These are phyloP conservation scores for Synergus japonicus DNA, from an alignment of 2,888 invertebrate genomes.

Conservation along the genomic window DNA sequence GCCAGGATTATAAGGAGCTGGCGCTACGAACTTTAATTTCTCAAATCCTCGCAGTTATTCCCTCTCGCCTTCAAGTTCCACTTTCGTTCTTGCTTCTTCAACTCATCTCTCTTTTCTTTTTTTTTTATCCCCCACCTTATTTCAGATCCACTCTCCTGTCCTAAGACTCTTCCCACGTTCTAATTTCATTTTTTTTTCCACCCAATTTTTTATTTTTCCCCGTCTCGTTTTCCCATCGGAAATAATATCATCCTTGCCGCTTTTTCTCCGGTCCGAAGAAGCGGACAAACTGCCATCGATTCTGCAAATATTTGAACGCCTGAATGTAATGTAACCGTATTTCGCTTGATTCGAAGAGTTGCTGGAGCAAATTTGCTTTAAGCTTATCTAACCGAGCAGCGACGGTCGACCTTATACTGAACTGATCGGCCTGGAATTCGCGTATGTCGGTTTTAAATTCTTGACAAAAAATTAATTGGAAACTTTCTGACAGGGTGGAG, in stretches of 20 bases:
- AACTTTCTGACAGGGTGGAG: neutral
- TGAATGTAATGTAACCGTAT: slow-evolving; percentile 56
- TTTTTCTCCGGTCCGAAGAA: slow-evolving; percentile 6
- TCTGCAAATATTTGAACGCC: slow-evolving; percentile 65
- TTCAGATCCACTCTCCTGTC: neutral
- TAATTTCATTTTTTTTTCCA: neutral
- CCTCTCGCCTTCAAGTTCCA: slow-evolving; percentile 52
- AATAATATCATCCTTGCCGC: neutral
- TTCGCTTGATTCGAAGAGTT: slow-evolving; percentile 57
- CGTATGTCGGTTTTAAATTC: neutral
- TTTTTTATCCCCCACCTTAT: neutral
- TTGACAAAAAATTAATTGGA: neutral
- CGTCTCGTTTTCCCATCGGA: neutral
- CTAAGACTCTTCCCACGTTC: neutral
- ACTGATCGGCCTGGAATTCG: neutral
- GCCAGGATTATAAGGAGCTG: slow-evolving; percentile 70
- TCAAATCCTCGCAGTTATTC: slow-evolving; percentile 59
- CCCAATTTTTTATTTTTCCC: neutral
- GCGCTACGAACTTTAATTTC: slow-evolving; percentile 71
- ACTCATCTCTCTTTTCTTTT: neutral
- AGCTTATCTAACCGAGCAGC: slow-evolving; percentile 59
- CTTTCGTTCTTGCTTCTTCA: slow-evolving; percentile 2
- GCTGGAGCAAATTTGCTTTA: slow-evolving; percentile 62
- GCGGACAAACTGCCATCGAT: slow-evolving; percentile 53
- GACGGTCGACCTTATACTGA: neutral